These are phyloP conservation scores for Pseudomyrmex sp. DNA, from an alignment of 1,140 invertebrate genomes.

Conservation along the genomic window DNA sequence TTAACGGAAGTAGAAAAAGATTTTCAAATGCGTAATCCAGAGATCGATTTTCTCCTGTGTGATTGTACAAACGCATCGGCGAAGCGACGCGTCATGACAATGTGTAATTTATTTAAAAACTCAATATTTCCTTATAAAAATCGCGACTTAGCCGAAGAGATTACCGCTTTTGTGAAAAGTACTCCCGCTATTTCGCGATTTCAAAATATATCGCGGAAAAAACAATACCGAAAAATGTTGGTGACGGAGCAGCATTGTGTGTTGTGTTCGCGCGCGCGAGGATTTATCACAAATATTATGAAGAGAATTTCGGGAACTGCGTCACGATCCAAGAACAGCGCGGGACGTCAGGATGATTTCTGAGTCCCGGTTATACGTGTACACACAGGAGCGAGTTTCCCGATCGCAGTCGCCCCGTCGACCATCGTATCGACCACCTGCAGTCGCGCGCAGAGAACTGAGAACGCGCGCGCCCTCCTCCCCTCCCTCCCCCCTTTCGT, in stretches of 20 bases:
- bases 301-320: conserved; percentile 30
- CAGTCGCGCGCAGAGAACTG: conserved; percentile 18
- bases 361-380: conserved; percentile 24
- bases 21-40: neutral
- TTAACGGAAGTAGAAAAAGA: conserved; percentile 14
- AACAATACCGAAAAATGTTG: neutral
- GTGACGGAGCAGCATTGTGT: neutral
- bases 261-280: neutral
- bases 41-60: neutral
- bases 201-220: neutral
- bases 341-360: conserved; percentile 35
- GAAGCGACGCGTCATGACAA: too few species aligned
- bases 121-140: too few species aligned
- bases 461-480: conserved; percentile 12
- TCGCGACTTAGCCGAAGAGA: too few species aligned
- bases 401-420: conserved; percentile 39
- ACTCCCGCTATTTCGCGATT: too few species aligned
- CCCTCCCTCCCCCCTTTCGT: neutral
- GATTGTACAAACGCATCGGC: neutral
- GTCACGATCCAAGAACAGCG: neutral
- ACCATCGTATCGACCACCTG: conserved; percentile 54
- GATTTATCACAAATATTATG: conserved; percentile 14
- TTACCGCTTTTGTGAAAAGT: too few species aligned
- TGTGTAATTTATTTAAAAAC: too few species aligned
- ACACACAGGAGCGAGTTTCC: neutral